A percentile compares a stretch with the other conserved stretches of the same genome.
Evolutionary conservation across 2,113 vertebrate genomes (phyloP).

Genomic region (Pagrus major): DNA sequence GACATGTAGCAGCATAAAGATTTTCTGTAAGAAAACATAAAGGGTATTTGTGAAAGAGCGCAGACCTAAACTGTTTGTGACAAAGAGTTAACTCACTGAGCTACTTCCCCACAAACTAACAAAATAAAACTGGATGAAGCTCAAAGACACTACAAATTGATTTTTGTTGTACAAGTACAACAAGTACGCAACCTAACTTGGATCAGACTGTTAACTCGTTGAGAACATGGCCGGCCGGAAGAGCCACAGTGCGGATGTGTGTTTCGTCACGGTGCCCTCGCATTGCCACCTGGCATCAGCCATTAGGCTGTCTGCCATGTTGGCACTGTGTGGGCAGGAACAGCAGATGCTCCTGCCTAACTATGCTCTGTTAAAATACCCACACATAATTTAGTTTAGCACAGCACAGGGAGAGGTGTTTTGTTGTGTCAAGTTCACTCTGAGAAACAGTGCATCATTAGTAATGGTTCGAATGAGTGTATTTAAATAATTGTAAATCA

Average conservation of each 20-base stretch:
- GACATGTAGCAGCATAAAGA: slow-evolving; percentile 23
- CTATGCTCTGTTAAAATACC: slow-evolving; percentile 61
- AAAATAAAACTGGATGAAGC: not conserved
- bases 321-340: slow-evolving; percentile 54
- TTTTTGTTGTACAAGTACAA: not conserved
- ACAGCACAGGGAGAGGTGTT: slow-evolving; percentile 20
- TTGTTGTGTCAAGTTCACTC: slow-evolving; percentile 35
- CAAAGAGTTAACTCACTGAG: not conserved
- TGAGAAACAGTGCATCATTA: slow-evolving; percentile 3
- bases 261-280: slow-evolving; percentile 40
- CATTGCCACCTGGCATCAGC: slow-evolving; percentile 57
- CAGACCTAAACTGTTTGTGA: too few species aligned
- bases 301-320: slow-evolving; percentile 57
- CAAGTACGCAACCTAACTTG: not conserved
- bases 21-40: slow-evolving; percentile 12
- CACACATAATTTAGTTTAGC: slow-evolving; percentile 51
- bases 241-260: slow-evolving; percentile 32
- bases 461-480: slow-evolving; percentile 12
- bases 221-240: slow-evolving; percentile 6
- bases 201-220: not conserved
- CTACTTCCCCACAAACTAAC: not conserved
- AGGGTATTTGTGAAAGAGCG: not conserved
- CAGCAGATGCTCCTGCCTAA: slow-evolving; percentile 56
- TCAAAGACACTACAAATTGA: not conserved
- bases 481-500: slow-evolving; percentile 55